Base-by-base conservation (phyloP, 1,140 invertebrate species). In the Antheraea pernyi region DNA sequence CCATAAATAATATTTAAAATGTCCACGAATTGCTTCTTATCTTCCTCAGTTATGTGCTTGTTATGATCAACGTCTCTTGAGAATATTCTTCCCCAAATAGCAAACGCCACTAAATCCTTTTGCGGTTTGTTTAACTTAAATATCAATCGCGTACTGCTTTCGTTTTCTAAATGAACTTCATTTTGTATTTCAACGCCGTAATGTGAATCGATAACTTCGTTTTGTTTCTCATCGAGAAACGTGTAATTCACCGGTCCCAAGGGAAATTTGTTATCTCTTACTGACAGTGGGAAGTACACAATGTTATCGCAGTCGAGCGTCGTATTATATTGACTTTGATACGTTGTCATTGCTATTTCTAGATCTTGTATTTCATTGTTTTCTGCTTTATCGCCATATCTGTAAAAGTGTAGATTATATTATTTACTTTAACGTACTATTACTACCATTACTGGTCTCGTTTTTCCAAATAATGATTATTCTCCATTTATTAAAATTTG, bases 301-400 rank as follows among this genome's bases (percentile, higher is more conserved):
- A 86, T 71, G 22, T 90, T 78, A 13, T 86, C 72, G 67, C 86
- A 91, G 70, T 83, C 67, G 1, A 91, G 70, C 0, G 81, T 81
- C 0, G 39, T 68, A 61, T 91, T 91, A 64, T 86, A 87, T 18
- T 81, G 76, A 0, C 74, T 68, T 0, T 67, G 36, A 30, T 85
- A 79, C 0, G 87, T 84, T 13, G 75, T 81, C 86, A 90, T 87
- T 67, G 79, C 66, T 68, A 90, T 91, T 70, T 83, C 78, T 22
- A 91, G 59, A 66, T 88, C 82, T 69, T 88, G 70, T 37, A 91
- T 68, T 59, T 79, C 74, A 4, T 62, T 60, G 16, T 81, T 77
- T 30, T 71, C 75, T 48, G 80, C 71, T 16, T 70, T 68, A 18
- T 79, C 72, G 0, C 71, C 71, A 61, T 82, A 90, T 72, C 88